These are phyloP conservation scores for Orchesella flavescens DNA, from an alignment of 2,888 invertebrate genomes.

Conservation along the genomic window DNA sequence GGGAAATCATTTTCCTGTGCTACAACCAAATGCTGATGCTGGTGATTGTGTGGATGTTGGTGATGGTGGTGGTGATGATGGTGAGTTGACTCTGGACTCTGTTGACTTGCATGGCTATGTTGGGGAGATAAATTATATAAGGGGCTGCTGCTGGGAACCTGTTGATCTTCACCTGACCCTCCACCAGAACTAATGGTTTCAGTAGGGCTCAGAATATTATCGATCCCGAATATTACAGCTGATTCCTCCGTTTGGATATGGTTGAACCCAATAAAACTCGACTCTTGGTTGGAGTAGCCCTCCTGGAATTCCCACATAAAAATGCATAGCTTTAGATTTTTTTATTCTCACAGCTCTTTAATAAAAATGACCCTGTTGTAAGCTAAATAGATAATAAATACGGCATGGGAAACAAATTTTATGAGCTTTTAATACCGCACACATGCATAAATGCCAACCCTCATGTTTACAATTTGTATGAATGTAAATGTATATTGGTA, in stretches of 20 bases:
- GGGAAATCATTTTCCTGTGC: slow-evolving; percentile 60
- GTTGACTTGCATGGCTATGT: slow-evolving; percentile 42
- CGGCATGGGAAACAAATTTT: slow-evolving; percentile 39
- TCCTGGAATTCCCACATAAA: slow-evolving; percentile 56
- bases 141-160: slow-evolving; percentile 69
- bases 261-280: slow-evolving; percentile 60
- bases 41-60: slow-evolving; percentile 32
- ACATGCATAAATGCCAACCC: no score
- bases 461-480: no score
- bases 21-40: slow-evolving; percentile 54
- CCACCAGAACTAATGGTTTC: slow-evolving; percentile 55
- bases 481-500: no score
- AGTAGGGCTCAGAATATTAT: slow-evolving; percentile 66
- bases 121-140: slow-evolving; percentile 66
- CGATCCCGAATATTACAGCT: slow-evolving; percentile 66
- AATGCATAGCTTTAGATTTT: background rate
- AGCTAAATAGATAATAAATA: slow-evolving; percentile 17
- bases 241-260: slow-evolving; percentile 61
- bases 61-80: slow-evolving; percentile 41
- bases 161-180: slow-evolving; percentile 67
- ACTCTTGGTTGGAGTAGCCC: slow-evolving; percentile 57
- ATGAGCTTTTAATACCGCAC: background rate
- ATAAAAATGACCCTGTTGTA: slow-evolving; percentile 1
- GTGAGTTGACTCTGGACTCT: slow-evolving; percentile 54
- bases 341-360: no score